Evolutionary conservation across 1,140 invertebrate species (phyloP).

Genomic region (Orchesella cincta): DNA sequence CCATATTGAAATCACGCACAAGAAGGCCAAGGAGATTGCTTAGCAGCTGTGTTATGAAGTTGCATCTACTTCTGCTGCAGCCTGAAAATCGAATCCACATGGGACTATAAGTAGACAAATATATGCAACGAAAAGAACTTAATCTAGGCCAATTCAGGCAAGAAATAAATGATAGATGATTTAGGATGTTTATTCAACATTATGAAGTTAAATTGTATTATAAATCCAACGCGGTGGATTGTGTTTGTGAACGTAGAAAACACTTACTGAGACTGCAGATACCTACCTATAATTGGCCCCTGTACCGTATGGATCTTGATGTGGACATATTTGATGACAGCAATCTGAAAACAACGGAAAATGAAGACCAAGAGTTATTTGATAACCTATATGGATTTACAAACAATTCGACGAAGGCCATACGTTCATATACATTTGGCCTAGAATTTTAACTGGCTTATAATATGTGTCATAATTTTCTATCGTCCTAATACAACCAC

Average conservation of each 20-base stretch:
- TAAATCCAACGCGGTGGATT: not conserved
- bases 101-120: too few species aligned
- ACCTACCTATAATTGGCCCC: not conserved
- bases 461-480: not conserved
- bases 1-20: constrained; percentile 67
- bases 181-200: not conserved
- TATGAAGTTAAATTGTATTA: not conserved
- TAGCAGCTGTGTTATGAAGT: constrained; percentile 42
- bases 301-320: not conserved
- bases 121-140: too few species aligned
- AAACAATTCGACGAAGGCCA: not conserved
- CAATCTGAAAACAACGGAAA: not conserved
- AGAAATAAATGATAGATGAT: not conserved
- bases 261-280: not conserved
- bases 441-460: not conserved
- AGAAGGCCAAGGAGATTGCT: constrained; percentile 53
- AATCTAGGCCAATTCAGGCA: not conserved
- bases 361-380: not conserved
- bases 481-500: not conserved
- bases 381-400: not conserved
- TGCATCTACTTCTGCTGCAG: not conserved
- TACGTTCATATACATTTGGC: not conserved
- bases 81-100: not conserved
- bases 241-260: not conserved
- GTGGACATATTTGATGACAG: not conserved